Percentiles rank a stretch among this genome's conserved stretches.
Conservation (phyloP, 2,797 vertebrate genomes). For the Sebastolobus alascanus region DNA sequence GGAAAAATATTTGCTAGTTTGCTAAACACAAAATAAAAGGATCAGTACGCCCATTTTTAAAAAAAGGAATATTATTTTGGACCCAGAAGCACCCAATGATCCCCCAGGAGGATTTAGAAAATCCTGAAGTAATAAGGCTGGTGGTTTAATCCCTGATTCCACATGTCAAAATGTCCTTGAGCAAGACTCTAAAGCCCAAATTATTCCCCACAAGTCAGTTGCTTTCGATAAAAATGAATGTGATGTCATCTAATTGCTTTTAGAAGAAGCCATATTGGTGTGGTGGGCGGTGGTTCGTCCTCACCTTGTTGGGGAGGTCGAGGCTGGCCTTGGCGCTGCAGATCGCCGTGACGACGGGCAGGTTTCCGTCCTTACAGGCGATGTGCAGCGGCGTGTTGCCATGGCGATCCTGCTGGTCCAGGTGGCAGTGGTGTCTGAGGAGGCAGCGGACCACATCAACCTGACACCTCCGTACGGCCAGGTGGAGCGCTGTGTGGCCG, state of each 20-base stretch:
- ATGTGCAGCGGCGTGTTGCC: conserved; percentile 96
- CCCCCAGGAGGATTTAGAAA: too few species aligned
- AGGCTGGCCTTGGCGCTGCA: conserved; percentile 89
- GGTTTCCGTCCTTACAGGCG: conserved; percentile 95
- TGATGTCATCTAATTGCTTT: neutral
- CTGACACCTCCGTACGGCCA: conserved; percentile 95
- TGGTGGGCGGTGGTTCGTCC: neutral
- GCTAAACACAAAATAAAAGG: too few species aligned
- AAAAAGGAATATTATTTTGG: too few species aligned
- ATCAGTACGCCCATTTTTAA: too few species aligned
- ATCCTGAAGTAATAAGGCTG: neutral
- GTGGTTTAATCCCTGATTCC: neutral
- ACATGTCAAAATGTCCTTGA: neutral
- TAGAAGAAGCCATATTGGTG: neutral
- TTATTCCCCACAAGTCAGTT: neutral
- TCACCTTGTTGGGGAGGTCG: conserved; percentile 95
- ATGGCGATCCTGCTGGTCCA: conserved; percentile 95
- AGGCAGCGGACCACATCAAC: conserved; percentile 94
- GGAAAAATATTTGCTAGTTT: too few species aligned
- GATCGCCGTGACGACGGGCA: conserved; percentile 90
- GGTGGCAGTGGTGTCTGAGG: conserved; percentile 86
- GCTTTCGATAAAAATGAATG: neutral
- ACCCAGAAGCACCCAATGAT: neutral
- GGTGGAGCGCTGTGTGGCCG: conserved; percentile 94
- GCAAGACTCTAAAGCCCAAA: neutral